A percentile compares a stretch with the other conserved stretches of the same genome.
Evolutionary conservation across 2,797 vertebrate species (phyloP).

Genomic region (Cyprinella venusta): DNA sequence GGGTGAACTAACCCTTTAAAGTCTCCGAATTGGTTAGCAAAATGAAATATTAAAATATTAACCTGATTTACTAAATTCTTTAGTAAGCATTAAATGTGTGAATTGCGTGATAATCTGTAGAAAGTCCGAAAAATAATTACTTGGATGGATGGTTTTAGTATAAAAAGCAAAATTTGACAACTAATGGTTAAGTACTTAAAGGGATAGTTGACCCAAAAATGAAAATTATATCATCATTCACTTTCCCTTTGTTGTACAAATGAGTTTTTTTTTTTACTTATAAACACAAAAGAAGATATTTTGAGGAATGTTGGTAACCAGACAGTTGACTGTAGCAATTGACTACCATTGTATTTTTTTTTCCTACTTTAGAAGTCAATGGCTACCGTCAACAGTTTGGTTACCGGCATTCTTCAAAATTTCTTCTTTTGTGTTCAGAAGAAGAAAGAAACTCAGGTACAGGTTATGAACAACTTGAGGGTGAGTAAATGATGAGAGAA

Average conservation of each 20-base stretch:
- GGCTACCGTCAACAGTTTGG: not conserved
- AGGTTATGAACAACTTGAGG: too few relatives aligned
- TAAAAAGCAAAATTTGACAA: not conserved
- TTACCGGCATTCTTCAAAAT: not conserved
- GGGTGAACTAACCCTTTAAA: too few relatives aligned
- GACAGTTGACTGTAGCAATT: not conserved
- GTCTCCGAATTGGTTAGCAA: not conserved
- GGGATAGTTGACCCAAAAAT: not conserved
- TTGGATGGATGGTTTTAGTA: not conserved
- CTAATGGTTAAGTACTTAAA: not conserved
- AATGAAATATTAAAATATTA: not conserved
- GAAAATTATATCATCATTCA: not conserved
- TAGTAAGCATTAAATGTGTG: not conserved
- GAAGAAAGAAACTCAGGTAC: too few relatives aligned
- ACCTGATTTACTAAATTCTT: not conserved
- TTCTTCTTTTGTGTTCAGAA: not conserved
- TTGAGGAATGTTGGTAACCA: not conserved
- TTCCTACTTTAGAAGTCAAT: not conserved
- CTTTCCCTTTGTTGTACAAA: not conserved
- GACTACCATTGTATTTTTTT: not conserved
- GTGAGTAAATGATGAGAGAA: too few relatives aligned
- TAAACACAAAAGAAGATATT: not conserved
- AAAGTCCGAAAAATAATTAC: not conserved
- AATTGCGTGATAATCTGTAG: slow-evolving; percentile 21
- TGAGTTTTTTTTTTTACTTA: not conserved